Percentiles rank a stretch among this genome's conserved stretches.
These are phyloP conservation scores for Drosophila mayri DNA, from an alignment of 1,140 invertebrate genomes.

Conservation along the genomic window DNA sequence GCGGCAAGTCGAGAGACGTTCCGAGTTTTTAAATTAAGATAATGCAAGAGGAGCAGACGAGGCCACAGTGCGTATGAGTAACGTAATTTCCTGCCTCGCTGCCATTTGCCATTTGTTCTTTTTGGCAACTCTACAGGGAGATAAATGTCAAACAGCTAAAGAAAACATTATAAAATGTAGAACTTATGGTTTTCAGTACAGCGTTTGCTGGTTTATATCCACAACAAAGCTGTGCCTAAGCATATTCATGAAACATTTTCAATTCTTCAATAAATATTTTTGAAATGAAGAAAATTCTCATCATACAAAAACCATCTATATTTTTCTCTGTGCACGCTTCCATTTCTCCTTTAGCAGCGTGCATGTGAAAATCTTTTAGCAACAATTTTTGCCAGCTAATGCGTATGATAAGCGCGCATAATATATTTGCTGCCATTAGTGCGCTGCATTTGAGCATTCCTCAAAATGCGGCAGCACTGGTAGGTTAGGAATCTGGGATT, in stretches of 20 bases:
- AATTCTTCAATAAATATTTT: neutral
- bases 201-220: too few relatives aligned
- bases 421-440: constrained; percentile 78
- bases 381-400: constrained; percentile 74
- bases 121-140: constrained; percentile 11
- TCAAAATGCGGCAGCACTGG: constrained; percentile 38
- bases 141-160: neutral
- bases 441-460: constrained; percentile 67
- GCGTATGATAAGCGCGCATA: constrained; percentile 78
- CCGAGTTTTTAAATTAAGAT: constrained; percentile 77
- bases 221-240: too few relatives aligned
- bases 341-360: neutral
- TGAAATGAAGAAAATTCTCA: too few relatives aligned
- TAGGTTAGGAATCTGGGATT: constrained; percentile 9
- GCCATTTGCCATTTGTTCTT: constrained; percentile 48
- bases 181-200: too few relatives aligned
- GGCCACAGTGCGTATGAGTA: constrained; percentile 76
- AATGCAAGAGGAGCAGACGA: constrained; percentile 58
- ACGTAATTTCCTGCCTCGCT: constrained; percentile 66
- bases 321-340: neutral
- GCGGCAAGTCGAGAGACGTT: constrained; percentile 9
- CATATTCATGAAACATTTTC: too few relatives aligned
- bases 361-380: constrained; percentile 65
- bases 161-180: neutral
- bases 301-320: neutral